Base-by-base conservation (phyloP, 2,113 vertebrate species). In the Siniperca knerii region DNA sequence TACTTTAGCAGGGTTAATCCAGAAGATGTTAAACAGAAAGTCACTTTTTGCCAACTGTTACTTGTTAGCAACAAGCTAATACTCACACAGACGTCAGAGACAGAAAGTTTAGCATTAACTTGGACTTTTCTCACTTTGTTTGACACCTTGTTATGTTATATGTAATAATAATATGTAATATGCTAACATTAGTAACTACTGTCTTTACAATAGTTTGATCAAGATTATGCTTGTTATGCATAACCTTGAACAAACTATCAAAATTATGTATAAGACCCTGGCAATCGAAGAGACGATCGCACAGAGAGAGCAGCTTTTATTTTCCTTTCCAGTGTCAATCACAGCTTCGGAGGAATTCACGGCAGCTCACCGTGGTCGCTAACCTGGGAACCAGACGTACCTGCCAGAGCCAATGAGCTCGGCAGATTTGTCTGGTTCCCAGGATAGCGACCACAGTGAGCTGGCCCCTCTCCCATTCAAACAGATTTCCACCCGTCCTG, bases 211-310 rank as follows among this genome's bases (percentile, higher is more conserved):
- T 29, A 29, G 29, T 29, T 29, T 29, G 29, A 29, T 29, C 29
- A 29, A 29, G 29, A 29, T 29, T 29, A 57, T 69, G 37, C 77
- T 87, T 66, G 33, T 86, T 86, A 80, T 62, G 52, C 6, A 0
- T 15, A 62, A 52, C 85, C 71, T 77, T 79, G 85, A 88, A 85
- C 79, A 86, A 88, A 55, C 85, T 21, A 48, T 81, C 58, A 83
- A 87, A 81, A 83, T 83, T 61, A 87, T 85, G 89, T 21, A 81
- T 76, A 58, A 70, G 57, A 73, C 62, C 48, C n/a, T 29, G 48
- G 50, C 77, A 48, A 77, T 66, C 23, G 8, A 60, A 76, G 12
- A 57, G 46, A 57, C 44, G 3, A 11, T 66, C 35, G 6, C 37
- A 35, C 10, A 35, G 52, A 50, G 35, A 33, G 16, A 25, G 8